A percentile compares a stretch with the other conserved stretches of the same genome.
These are phyloP conservation scores for Tinea trinotella DNA, from an alignment of 2,888 invertebrate genomes.

Conservation along the genomic window DNA sequence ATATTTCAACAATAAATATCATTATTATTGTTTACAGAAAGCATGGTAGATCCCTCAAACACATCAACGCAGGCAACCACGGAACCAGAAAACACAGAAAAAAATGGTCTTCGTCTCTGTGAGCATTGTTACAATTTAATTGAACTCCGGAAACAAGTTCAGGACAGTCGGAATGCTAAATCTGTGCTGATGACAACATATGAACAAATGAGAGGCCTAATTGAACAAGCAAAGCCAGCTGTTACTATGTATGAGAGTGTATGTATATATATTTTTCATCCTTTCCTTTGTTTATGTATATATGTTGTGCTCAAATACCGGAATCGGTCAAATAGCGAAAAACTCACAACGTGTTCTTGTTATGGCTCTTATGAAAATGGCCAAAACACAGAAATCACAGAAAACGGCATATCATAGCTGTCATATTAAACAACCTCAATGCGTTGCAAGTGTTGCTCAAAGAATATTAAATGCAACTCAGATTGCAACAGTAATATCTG, in stretches of 20 bases:
- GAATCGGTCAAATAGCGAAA: too few relatives aligned
- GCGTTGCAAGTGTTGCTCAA: too few relatives aligned
- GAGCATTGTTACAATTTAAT: conserved; percentile 86
- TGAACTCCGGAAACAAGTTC: conserved; percentile 82
- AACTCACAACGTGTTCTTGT: too few relatives aligned
- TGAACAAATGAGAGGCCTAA: conserved; percentile 82
- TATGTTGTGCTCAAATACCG: too few relatives aligned
- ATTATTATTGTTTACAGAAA: conserved; percentile 43
- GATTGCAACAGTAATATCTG: too few relatives aligned
- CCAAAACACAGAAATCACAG: too few relatives aligned
- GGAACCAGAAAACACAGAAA: conserved; percentile 60
- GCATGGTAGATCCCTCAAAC: conserved; percentile 60
- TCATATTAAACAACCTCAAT: too few relatives aligned
- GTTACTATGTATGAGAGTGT: conserved; percentile 78
- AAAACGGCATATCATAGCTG: too few relatives aligned
- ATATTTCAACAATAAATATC: too few relatives aligned
- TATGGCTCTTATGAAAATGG: too few relatives aligned
- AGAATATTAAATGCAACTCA: too few relatives aligned
- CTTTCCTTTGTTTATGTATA: neutral
- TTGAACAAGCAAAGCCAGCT: conserved; percentile 80
- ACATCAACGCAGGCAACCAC: conserved; percentile 34
- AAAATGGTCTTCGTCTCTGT: conserved; percentile 77
- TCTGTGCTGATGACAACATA: conserved; percentile 87
- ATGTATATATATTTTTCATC: conserved; percentile 20
- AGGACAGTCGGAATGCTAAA: conserved; percentile 85